Percentiles rank a stretch among this genome's conserved stretches.
Conservation (phyloP, 2,888 invertebrate species). For the Lydus trimaculatus region DNA sequence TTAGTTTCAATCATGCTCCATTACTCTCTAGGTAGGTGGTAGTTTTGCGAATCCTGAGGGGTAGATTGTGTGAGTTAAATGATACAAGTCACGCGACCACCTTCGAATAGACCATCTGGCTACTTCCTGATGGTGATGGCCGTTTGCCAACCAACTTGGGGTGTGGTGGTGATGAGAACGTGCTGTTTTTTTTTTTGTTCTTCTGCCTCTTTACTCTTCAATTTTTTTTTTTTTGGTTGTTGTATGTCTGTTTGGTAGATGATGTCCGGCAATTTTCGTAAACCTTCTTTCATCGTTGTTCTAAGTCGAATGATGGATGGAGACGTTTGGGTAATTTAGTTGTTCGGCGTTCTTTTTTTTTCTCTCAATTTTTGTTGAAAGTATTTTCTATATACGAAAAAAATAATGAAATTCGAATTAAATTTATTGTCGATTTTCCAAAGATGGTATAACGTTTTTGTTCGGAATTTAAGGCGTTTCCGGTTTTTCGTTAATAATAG, state of each 20-base stretch:
- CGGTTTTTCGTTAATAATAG: neutral
- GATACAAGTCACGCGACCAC: constrained; percentile 1
- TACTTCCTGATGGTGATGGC: constrained; percentile 1
- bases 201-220: neutral
- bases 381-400: neutral
- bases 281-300: constrained; percentile 27
- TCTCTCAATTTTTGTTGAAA: neutral
- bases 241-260: neutral
- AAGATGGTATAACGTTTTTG: neutral
- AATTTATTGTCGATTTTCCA: neutral
- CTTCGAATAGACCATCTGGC: neutral
- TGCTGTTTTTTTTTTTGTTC: neutral
- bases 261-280: constrained; percentile 31
- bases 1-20: no score
- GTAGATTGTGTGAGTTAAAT: neutral
- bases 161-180: neutral
- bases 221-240: neutral
- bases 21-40: no score
- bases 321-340: constrained; percentile 22
- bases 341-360: neutral
- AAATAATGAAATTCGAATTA: neutral
- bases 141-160: neutral
- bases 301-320: constrained; percentile 24
- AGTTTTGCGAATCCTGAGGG: neutral
- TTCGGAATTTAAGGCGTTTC: neutral